Evolutionary conservation across 2,888 invertebrate species (phyloP), one percentile per base, ranked within the genome.

Genomic region (Hoplodrina ambigua): DNA sequence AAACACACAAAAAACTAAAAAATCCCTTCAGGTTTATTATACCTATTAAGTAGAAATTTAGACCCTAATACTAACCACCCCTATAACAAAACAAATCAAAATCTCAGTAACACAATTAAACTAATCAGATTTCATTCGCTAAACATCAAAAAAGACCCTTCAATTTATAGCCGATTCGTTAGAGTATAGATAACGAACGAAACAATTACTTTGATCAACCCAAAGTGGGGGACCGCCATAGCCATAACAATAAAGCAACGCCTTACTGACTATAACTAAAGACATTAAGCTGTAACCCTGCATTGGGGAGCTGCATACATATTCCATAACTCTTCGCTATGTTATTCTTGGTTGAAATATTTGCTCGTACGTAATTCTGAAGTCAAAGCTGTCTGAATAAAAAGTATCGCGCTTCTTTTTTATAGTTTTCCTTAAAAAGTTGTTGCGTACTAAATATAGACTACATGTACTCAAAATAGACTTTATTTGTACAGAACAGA

Each of bases 141-240:
- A 41, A 66, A 75, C 58, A 71, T 69, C 71, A 68, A 75, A 73
- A 83, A 78, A 72, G 69, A 74, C 77, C 64, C 72, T 60, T 62
- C 57, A 59, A 72, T 82, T 72, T 58, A 75, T 69, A 55, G 46
- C 0, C 17, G 46, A 46, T 46, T 46, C 46, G 69, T 68, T 59
- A 58, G 54, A 72, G 30, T 66, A 69, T 63, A 78, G 72, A 83
- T 83, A 78, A 78, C 60, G 69, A 78, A 74, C 72, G 44, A 82
- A 80, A 83, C 81, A 75, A 81, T 81, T 79, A 83, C 79, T 76
- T 74, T 79, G 78, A 82, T 81, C 71, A 72, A 58, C 69, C 61
- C 70, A 19, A 59, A 66, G 69, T 56, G 63, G 55, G 59, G 60
- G 52, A 49, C 68, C 44, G 44, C 75, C 55, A 67, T 74, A 37